Percentiles rank a stretch among this genome's conserved stretches.
Evolutionary conservation across 2,113 vertebrate species (phyloP).

Genomic region (Halcyon senegalensis): DNA sequence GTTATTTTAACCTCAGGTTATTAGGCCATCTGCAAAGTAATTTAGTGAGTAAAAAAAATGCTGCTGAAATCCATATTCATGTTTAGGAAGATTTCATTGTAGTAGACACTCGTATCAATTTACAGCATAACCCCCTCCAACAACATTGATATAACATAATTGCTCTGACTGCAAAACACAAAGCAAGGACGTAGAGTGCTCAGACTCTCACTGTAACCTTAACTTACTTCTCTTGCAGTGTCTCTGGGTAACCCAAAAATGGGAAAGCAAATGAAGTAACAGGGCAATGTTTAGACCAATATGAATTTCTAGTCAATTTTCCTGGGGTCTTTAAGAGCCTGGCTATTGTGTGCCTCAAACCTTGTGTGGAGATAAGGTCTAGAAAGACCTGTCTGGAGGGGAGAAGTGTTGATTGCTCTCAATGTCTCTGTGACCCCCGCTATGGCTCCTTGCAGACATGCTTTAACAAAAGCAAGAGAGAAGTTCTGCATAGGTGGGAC

Average conservation of each 20-base stretch:
- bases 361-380: too few species aligned
- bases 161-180: conserved; percentile 55
- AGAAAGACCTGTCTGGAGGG: too few species aligned
- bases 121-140: conserved; percentile 44
- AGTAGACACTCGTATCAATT: conserved; percentile 68
- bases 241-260: not conserved
- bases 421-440: too few species aligned
- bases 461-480: too few species aligned
- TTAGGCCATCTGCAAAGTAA: conserved; percentile 64
- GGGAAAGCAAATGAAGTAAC: not conserved
- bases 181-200: conserved; percentile 28
- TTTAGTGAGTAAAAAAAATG: conserved; percentile 41
- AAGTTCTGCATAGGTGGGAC: too few species aligned
- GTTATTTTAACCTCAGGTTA: conserved; percentile 64
- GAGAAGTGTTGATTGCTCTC: too few species aligned
- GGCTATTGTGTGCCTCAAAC: too few species aligned
- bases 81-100: conserved; percentile 49
- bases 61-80: conserved; percentile 52
- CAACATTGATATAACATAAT: conserved; percentile 45
- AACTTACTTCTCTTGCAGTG: not conserved
- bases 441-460: too few species aligned
- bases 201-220: not conserved
- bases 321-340: too few species aligned
- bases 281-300: not conserved
- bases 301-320: not conserved